phyloP scores from a whole-genome alignment of 1,140 invertebrate species.

The Propsilocerus akamusi region DNA sequence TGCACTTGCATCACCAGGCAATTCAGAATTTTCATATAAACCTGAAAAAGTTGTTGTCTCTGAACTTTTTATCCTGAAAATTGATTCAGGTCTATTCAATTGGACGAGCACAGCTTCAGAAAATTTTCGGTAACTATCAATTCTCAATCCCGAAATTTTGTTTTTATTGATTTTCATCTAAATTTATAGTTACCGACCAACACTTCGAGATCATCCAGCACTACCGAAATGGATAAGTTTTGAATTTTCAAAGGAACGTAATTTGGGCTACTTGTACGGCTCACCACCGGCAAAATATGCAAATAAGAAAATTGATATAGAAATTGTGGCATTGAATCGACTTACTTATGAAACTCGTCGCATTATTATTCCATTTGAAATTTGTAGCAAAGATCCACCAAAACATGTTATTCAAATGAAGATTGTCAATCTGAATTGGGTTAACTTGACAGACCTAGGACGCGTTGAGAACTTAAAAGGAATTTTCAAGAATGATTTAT shows the following conservation, averaged over 20 bases:
- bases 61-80: constrained; percentile 40
- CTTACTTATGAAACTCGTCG: constrained; percentile 55
- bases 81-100: constrained; percentile 42
- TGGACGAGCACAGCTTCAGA: constrained; percentile 41
- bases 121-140: constrained; percentile 14
- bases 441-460: constrained; percentile 22
- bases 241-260: constrained; percentile 50
- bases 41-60: constrained; percentile 38
- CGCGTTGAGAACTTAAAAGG: constrained; percentile 49
- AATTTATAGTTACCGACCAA: constrained; percentile 13
- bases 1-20: too few relatives aligned
- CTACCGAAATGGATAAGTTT: constrained; percentile 69
- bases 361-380: constrained; percentile 38
- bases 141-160: neutral
- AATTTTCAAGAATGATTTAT: constrained; percentile 46
- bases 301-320: constrained; percentile 30
- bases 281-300: constrained; percentile 35
- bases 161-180: constrained; percentile 4
- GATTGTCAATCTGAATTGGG: constrained; percentile 64
- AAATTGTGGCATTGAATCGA: constrained; percentile 56
- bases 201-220: constrained; percentile 37
- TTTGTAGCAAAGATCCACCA: constrained; percentile 44
- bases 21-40: too few relatives aligned
- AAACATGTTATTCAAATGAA: constrained; percentile 67
- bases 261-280: constrained; percentile 59